Evolutionary conservation across 2,888 invertebrate genomes (phyloP).

Genomic region (Lasioglossum leucozonium): DNA sequence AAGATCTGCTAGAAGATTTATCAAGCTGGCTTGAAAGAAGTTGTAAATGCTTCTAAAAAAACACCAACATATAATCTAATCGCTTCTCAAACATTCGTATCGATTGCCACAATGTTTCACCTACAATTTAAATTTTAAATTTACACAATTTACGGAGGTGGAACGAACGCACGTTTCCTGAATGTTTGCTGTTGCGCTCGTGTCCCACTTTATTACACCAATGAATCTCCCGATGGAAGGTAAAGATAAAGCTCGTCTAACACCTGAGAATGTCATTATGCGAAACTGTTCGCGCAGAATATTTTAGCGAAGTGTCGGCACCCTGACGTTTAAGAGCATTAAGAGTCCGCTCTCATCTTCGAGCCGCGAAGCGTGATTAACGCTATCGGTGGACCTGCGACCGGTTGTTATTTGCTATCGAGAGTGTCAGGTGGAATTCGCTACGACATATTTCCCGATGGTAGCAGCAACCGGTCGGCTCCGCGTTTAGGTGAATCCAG

Average conservation of each 20-base stretch:
- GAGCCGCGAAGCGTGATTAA: neutral
- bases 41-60: neutral
- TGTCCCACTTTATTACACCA: neutral
- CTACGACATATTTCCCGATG: neutral
- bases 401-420: neutral
- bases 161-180: neutral
- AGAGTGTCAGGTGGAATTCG: neutral
- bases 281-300: neutral
- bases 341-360: neutral
- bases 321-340: neutral
- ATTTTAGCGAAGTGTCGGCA: neutral
- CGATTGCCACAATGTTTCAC: neutral
- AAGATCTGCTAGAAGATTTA: neutral
- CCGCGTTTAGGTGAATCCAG: neutral
- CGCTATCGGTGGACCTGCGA: neutral
- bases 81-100: neutral
- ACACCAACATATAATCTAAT: neutral
- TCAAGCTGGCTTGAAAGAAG: neutral
- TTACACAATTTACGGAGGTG: neutral
- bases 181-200: neutral
- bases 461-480: neutral
- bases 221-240: neutral
- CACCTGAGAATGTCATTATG: neutral
- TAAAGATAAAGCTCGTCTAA: neutral
- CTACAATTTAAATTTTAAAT: too few relatives aligned